Evolutionary conservation across 1,140 invertebrate genomes (phyloP).

Genomic region (Melanaphis sacchari): DNA sequence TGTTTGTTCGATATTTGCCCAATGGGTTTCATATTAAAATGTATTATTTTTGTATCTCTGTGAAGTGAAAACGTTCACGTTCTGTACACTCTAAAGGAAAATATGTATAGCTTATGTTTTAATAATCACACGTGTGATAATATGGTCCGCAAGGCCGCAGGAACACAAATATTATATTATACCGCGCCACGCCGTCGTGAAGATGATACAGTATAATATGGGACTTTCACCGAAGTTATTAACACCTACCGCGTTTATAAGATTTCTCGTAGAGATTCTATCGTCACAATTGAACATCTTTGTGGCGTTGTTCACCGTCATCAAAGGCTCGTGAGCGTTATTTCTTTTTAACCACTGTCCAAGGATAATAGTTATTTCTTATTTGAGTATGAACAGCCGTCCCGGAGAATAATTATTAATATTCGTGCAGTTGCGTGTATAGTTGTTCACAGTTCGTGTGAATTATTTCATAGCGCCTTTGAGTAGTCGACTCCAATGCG

Average conservation of each 20-base stretch:
- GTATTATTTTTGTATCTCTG: background rate
- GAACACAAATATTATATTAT: background rate
- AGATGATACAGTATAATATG: background rate
- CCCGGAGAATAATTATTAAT: background rate
- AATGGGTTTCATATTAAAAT: background rate
- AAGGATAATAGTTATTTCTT: background rate
- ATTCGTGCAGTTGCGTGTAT: background rate
- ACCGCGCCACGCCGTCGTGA: background rate
- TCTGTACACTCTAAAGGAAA: background rate
- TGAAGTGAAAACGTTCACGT: background rate
- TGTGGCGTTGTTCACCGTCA: background rate
- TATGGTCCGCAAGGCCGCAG: background rate
- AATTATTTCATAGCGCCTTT: background rate
- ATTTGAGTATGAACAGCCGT: background rate
- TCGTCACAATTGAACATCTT: background rate
- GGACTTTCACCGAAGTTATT: conserved; percentile 1
- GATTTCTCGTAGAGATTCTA: background rate
- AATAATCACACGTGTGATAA: background rate
- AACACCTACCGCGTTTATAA: background rate
- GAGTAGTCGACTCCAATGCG: background rate
- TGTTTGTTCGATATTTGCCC: background rate
- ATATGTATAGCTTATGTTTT: background rate
- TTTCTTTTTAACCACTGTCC: background rate
- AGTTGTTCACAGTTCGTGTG: background rate
- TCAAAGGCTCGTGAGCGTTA: background rate